These are phyloP conservation scores for Craterocephalus amniculus DNA, from an alignment of 2,797 vertebrate species.

Conservation along the genomic window DNA sequence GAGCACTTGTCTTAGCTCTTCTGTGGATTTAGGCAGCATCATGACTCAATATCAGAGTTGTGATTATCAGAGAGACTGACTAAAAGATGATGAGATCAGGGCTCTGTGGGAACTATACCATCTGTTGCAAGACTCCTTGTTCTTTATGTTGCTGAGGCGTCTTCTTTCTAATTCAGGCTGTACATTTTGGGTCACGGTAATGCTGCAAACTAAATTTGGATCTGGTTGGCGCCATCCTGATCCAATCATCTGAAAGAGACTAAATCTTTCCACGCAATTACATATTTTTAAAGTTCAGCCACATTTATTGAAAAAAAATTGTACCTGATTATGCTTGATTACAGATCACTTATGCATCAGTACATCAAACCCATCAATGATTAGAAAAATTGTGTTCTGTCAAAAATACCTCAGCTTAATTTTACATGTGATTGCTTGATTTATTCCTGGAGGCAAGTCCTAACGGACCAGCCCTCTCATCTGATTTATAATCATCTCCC, in stretches of 20 bases:
- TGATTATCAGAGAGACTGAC: slow-evolving; percentile 8
- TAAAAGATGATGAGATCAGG: slow-evolving; percentile 10
- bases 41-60: slow-evolving; percentile 1
- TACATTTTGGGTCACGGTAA: background rate
- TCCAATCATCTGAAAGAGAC: background rate
- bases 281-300: background rate
- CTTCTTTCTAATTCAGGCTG: background rate
- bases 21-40: background rate
- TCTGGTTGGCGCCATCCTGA: background rate
- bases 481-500: slow-evolving; percentile 10
- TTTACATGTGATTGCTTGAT: background rate
- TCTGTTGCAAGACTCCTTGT: slow-evolving; percentile 1
- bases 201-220: background rate
- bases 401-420: background rate
- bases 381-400: background rate
- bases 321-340: too few relatives aligned
- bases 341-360: too few relatives aligned
- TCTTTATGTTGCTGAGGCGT: slow-evolving; percentile 3
- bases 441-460: background rate
- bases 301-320: too few relatives aligned
- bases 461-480: slow-evolving; percentile 9
- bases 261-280: background rate
- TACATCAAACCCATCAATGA: too few relatives aligned
- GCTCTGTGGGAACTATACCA: slow-evolving; percentile 17
- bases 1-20: background rate